Base-by-base conservation (phyloP, 2,888 invertebrate species). In the Synanthedon tipuliformis region DNA sequence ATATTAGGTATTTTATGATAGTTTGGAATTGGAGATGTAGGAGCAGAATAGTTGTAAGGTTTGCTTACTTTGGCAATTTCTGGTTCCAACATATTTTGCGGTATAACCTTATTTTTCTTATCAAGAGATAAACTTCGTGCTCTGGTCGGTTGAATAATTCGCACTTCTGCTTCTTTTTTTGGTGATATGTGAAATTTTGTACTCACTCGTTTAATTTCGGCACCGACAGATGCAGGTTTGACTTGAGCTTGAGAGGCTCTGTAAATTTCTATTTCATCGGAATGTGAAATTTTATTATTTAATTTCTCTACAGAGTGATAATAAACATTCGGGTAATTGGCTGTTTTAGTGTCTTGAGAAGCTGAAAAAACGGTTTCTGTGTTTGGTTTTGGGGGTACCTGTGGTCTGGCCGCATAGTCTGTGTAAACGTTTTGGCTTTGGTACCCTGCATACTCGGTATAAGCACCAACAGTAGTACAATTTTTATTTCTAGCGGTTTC, bases 171-270 rank as follows among this genome's bases (percentile, higher is more conserved):
- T 74, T 87, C 85, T 64, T 85, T 87, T 65, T 85, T 87, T 4
- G 87, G 87, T 3, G 86, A 86, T 59, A 87, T 83, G 4, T 84
- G 61, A 61, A 85, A 83, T 61, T 72, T 81, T 13, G 86, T 86
- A 56, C 83, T 84, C 3, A 85, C 84, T 69, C 72, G 77, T 65
- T 86, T 87, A 57, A 87, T 86, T 71, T 87, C 84, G 15, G 87
- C 87, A 12, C 87, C 82, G 10, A 87, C 87, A 5, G 87, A 80
- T 12, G 78, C 72, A 5, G 83, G 85, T 53, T 75, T 61, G 0
- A 63, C 61, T 59, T 71, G 73, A 11, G 64, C 63, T 62, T 75
- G 75, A n/a, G 78, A 73, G 23, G 78, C 79, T 67, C 63, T 76
- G 52, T 77, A 80, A 55, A 79, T 75, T 66, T 78, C 73, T 53